Conservation (phyloP, 2,113 vertebrate species). For the Tamias sibiricus region DNA sequence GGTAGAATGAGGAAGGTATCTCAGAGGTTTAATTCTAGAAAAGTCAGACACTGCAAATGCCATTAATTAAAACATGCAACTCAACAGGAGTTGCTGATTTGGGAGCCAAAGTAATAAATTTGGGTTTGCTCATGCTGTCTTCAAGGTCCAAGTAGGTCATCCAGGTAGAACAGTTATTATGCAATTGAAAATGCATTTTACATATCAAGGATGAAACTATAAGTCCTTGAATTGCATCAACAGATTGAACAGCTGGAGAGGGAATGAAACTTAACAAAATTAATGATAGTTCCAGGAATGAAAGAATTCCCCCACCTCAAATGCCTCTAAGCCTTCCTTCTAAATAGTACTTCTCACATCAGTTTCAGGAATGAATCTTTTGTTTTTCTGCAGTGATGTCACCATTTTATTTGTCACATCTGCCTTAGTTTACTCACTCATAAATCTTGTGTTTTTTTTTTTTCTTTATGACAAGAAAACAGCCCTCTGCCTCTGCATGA, state of each 20-base stretch:
- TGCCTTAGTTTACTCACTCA: background rate
- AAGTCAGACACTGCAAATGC: background rate
- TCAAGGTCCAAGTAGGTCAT: constrained; percentile 51
- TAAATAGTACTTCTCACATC: background rate
- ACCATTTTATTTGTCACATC: background rate
- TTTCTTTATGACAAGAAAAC: background rate
- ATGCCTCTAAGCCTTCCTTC: background rate
- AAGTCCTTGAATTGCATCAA: background rate
- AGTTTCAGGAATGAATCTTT: background rate
- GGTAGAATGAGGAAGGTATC: background rate
- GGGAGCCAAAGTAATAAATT: constrained; percentile 47
- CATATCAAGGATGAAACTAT: constrained; percentile 17
- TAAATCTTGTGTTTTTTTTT: constrained; percentile 50
- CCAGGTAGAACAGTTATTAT: background rate
- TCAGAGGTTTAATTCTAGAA: constrained; percentile 37
- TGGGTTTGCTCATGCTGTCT: background rate
- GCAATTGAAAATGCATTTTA: constrained; percentile 23
- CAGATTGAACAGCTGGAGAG: background rate
- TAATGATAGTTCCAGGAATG: background rate
- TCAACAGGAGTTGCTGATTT: constrained; percentile 38
- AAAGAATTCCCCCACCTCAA: background rate
- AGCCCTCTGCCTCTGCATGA: background rate
- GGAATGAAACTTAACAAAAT: background rate
- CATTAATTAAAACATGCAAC: constrained; percentile 43
- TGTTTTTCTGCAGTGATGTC: background rate